A percentile compares a stretch with the other conserved stretches of the same genome.
Evolutionary conservation across 2,797 vertebrate species (phyloP).

Genomic region (Emydoidea blandingii): DNA sequence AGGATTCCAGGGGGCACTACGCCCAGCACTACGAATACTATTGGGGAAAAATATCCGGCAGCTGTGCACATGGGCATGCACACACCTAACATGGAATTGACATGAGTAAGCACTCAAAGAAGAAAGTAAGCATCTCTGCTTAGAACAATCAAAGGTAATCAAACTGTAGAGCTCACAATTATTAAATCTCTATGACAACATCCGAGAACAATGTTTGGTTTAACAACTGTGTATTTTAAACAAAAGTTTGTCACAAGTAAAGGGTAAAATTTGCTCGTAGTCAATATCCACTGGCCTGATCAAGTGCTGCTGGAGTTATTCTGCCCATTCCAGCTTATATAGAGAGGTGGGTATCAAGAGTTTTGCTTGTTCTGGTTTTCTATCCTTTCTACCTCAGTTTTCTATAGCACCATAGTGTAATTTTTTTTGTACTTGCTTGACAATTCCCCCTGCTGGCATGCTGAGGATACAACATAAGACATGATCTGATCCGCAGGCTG

Average conservation of each 20-base stretch:
- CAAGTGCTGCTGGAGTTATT: not conserved
- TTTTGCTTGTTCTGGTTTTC: not conserved
- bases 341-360: not conserved
- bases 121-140: not conserved
- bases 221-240: not conserved
- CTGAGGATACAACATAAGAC: not conserved
- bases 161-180: not conserved
- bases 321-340: not conserved
- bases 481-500: rapidly evolving
- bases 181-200: not conserved
- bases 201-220: not conserved
- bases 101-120: too few relatives aligned
- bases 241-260: not conserved
- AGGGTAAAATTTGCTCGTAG: not conserved
- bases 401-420: not conserved
- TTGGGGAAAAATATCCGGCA: too few relatives aligned
- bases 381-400: not conserved
- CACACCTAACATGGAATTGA: too few relatives aligned
- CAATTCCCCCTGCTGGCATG: not conserved
- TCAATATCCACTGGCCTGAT: not conserved
- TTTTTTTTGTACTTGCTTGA: not conserved
- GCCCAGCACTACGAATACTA: too few relatives aligned
- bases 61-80: too few relatives aligned
- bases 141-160: not conserved
- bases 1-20: too few relatives aligned